Evolutionary conservation across 2,888 invertebrate species (phyloP).

Genomic region (Mycalesis mineus): DNA sequence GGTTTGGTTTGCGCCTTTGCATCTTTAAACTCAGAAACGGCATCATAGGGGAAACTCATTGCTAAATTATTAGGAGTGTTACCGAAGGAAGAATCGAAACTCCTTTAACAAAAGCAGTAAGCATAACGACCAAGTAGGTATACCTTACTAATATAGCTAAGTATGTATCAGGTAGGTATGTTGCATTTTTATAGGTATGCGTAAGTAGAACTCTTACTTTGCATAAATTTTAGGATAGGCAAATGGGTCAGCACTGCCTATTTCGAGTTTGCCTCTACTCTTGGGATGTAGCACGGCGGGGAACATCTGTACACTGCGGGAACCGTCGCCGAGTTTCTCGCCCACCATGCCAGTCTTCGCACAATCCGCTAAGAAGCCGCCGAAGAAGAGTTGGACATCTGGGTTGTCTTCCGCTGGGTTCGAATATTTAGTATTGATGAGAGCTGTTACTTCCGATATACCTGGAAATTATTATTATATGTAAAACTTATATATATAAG

Average conservation of each 20-base stretch:
- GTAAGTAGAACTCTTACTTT: slow-evolving; percentile 77
- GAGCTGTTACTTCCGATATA: slow-evolving; percentile 90
- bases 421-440: slow-evolving; percentile 88
- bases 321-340: slow-evolving; percentile 83
- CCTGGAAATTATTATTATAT: slow-evolving; percentile 59
- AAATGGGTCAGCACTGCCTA: slow-evolving; percentile 87
- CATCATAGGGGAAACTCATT: too few species aligned
- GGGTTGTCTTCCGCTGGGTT: slow-evolving; percentile 86
- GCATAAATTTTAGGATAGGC: slow-evolving; percentile 91
- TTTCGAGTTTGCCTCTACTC: slow-evolving; percentile 87
- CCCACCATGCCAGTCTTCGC: slow-evolving; percentile 92
- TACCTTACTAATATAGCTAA: too few species aligned
- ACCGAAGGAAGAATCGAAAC: too few species aligned
- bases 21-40: too few species aligned
- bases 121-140: too few species aligned
- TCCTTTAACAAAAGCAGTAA: too few species aligned
- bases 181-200: not conserved
- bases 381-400: slow-evolving; percentile 92
- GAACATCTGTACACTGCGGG: slow-evolving; percentile 83
- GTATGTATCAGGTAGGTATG: too few species aligned
- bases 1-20: too few species aligned
- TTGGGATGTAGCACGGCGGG: slow-evolving; percentile 91
- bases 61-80: too few species aligned
- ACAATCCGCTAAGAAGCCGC: slow-evolving; percentile 91
- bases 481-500: too few species aligned